Percentiles rank a stretch among this genome's conserved stretches.
Conservation (phyloP, 2,888 invertebrate species). For the Myopa testacea region DNA sequence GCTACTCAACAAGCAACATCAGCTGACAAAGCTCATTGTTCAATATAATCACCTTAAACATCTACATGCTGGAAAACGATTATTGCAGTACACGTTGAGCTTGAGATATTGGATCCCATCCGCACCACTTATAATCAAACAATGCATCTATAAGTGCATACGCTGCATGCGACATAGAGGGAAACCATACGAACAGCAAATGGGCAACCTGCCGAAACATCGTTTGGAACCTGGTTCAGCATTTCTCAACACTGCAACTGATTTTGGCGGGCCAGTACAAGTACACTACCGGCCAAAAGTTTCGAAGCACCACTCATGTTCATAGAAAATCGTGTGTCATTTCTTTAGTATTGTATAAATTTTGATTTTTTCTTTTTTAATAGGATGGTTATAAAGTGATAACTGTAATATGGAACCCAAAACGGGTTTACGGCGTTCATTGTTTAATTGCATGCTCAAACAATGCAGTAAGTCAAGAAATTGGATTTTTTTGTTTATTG, state of each 20-base stretch:
- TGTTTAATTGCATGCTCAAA: too few relatives aligned
- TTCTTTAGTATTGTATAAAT: too few relatives aligned
- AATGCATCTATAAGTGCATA: conserved; percentile 42
- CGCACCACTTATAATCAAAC: conserved; percentile 35
- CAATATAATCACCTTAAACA: conserved; percentile 38
- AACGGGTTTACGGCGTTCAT: too few relatives aligned
- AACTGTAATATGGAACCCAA: too few relatives aligned
- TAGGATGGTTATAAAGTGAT: too few relatives aligned
- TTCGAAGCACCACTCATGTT: too few relatives aligned
- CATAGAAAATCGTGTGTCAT: too few relatives aligned
- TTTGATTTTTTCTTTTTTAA: too few relatives aligned
- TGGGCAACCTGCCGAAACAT: conserved; percentile 45
- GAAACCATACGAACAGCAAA: conserved; percentile 43
- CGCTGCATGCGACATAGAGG: conserved; percentile 40
- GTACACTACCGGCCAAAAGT: too few relatives aligned
- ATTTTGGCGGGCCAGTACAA: conserved; percentile 49
- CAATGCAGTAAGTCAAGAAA: too few relatives aligned
- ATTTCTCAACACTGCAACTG: conserved; percentile 49
- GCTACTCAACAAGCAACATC: conserved; percentile 44
- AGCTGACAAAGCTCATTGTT: conserved; percentile 40
- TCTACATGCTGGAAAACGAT: conserved; percentile 44
- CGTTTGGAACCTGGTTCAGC: conserved; percentile 44
- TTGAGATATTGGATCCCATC: conserved; percentile 42
- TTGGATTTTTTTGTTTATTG: too few relatives aligned
- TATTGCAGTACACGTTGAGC: conserved; percentile 40